These are phyloP conservation scores for Buceros bicornis DNA, from an alignment of 2,797 vertebrate species.

Conservation along the genomic window DNA sequence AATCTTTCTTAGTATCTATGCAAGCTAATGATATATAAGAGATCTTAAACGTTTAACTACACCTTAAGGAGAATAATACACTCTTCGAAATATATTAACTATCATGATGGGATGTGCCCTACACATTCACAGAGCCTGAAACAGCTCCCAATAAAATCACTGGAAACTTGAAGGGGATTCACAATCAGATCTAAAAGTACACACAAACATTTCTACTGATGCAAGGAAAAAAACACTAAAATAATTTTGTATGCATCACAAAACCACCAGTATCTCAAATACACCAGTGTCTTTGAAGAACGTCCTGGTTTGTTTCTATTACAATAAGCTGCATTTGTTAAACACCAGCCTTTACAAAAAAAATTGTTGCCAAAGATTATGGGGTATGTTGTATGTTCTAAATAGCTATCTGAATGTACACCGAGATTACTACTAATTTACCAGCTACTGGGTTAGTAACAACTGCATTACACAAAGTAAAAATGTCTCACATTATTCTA, in stretches of 20 bases:
- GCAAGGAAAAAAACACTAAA: not conserved
- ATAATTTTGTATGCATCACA: not conserved
- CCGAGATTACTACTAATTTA: not conserved
- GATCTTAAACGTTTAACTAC: not conserved
- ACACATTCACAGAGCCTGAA: not conserved
- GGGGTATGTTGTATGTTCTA: fast-evolving
- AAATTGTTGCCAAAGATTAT: not conserved
- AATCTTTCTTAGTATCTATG: not conserved
- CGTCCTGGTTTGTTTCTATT: not conserved
- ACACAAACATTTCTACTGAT: not conserved
- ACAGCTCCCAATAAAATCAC: not conserved
- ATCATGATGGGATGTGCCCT: not conserved
- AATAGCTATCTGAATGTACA: not conserved
- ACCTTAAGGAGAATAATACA: not conserved
- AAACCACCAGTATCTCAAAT: not conserved
- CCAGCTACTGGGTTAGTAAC: not conserved
- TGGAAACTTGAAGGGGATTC: not conserved
- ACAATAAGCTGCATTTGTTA: not conserved
- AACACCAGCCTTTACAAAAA: not conserved
- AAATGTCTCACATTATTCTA: not conserved
- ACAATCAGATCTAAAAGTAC: not conserved
- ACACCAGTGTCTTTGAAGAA: not conserved
- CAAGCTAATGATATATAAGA: not conserved
- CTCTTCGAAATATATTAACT: not conserved
- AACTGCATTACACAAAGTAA: not conserved